These are phyloP conservation scores for Caenorhabditis inopinata DNA, from an alignment of 1,140 invertebrate species.

Conservation along the genomic window DNA sequence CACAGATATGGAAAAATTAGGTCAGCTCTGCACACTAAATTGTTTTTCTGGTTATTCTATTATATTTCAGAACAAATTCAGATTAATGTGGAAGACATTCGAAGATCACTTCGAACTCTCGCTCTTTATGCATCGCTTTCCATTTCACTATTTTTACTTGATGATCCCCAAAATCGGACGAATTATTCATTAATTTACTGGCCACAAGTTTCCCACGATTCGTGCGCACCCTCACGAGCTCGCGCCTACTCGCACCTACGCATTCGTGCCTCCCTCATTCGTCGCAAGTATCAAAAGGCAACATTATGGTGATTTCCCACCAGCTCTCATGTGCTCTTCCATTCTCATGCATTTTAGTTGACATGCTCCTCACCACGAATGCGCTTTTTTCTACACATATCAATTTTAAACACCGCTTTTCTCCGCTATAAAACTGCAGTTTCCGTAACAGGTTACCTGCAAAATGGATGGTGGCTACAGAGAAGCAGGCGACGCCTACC, in stretches of 20 bases:
- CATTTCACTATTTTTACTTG: not conserved
- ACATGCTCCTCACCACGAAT: not conserved
- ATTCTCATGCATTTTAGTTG: slow-evolving; percentile 27
- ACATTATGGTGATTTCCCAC: not conserved
- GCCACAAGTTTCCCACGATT: slow-evolving; percentile 18
- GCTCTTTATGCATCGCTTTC: not conserved
- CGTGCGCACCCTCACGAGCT: not conserved
- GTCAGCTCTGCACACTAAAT: no score
- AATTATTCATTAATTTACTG: slow-evolving; percentile 30
- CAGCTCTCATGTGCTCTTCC: not conserved
- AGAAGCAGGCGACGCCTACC: not conserved
- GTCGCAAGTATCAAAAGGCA: not conserved
- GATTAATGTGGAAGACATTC: not conserved
- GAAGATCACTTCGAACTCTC: slow-evolving; percentile 1
- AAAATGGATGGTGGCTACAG: not conserved
- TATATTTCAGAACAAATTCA: not conserved
- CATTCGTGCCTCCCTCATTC: not conserved
- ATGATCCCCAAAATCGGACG: slow-evolving; percentile 22
- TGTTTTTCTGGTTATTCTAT: no score
- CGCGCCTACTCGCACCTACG: slow-evolving; percentile 9
- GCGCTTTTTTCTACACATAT: not conserved
- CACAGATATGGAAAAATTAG: no score
- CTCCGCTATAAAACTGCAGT: not conserved
- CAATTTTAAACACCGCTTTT: not conserved
- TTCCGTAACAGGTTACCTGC: not conserved